Evolutionary conservation across 2,888 invertebrate species (phyloP).

Genomic region (Melanophora roralis): DNA sequence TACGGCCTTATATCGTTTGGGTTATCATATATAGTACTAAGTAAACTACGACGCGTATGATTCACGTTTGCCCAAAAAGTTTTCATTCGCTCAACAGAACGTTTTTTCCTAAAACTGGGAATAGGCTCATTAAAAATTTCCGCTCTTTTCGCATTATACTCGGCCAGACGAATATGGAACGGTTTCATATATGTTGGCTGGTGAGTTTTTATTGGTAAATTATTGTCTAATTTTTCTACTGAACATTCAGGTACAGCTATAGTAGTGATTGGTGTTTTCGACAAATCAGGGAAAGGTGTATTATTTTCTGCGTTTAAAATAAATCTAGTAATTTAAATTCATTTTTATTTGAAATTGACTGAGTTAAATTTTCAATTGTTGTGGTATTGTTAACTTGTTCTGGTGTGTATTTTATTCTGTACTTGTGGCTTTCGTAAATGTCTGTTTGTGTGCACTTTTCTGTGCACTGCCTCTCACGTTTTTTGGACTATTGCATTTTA

Average conservation of each 20-base stretch:
- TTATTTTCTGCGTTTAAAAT: no score
- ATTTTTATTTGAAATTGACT: no score
- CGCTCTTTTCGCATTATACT: background rate
- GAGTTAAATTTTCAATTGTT: no score
- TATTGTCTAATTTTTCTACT: no score
- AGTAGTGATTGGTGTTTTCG: background rate
- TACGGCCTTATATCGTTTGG: conserved; percentile 7
- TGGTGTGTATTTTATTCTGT: background rate
- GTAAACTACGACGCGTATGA: background rate
- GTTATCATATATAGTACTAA: conserved; percentile 5
- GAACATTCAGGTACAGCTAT: background rate
- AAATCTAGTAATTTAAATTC: no score
- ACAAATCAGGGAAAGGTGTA: no score
- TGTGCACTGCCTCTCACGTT: background rate
- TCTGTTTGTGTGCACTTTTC: background rate
- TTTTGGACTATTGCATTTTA: background rate
- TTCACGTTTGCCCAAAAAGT: background rate
- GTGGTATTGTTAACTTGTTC: background rate
- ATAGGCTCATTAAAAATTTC: background rate
- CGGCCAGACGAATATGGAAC: background rate
- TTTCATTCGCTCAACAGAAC: background rate
- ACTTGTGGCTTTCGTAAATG: background rate
- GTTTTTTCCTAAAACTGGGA: background rate
- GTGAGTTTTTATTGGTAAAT: no score
- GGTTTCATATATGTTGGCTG: background rate